phyloP scores from a whole-genome alignment of 2,113 vertebrate species.

The Odontesthes bonariensis region DNA sequence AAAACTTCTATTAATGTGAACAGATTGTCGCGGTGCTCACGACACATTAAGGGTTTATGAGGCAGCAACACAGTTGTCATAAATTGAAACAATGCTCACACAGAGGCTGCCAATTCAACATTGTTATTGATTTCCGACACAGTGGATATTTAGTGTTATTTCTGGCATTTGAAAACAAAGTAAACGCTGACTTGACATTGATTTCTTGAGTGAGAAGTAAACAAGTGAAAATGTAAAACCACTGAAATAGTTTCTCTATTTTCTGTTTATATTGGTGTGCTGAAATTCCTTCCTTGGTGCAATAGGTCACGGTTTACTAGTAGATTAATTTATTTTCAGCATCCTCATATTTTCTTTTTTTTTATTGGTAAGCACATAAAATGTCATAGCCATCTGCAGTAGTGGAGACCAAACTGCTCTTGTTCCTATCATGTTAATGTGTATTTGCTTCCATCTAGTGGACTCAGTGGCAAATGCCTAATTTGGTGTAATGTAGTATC shows the following conservation, averaged over 20 bases:
- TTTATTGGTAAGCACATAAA: constrained; percentile 30
- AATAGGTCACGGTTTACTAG: constrained; percentile 51
- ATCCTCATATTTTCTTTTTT: constrained; percentile 24
- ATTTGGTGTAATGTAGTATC: constrained; percentile 23
- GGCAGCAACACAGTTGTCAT: background rate
- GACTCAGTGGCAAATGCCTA: rapidly evolving
- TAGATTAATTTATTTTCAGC: constrained; percentile 30
- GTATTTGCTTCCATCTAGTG: constrained; percentile 70
- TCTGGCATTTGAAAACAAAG: constrained; percentile 21
- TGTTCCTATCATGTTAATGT: constrained; percentile 1
- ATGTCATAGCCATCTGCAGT: constrained; percentile 11
- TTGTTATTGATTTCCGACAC: background rate
- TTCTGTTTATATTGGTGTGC: constrained; percentile 29
- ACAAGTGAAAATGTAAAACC: constrained; percentile 12
- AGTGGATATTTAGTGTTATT: background rate
- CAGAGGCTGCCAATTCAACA: background rate
- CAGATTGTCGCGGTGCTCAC: too few relatives aligned
- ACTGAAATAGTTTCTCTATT: constrained; percentile 29
- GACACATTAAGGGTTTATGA: background rate
- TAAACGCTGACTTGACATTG: constrained; percentile 6
- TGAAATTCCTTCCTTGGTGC: constrained; percentile 20
- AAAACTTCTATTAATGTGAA: too few relatives aligned
- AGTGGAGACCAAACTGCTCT: background rate
- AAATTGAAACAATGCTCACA: background rate
- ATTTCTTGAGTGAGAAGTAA: constrained; percentile 35